Conservation (phyloP, 2,888 invertebrate species). For the Phytoseiulus persimilis region DNA sequence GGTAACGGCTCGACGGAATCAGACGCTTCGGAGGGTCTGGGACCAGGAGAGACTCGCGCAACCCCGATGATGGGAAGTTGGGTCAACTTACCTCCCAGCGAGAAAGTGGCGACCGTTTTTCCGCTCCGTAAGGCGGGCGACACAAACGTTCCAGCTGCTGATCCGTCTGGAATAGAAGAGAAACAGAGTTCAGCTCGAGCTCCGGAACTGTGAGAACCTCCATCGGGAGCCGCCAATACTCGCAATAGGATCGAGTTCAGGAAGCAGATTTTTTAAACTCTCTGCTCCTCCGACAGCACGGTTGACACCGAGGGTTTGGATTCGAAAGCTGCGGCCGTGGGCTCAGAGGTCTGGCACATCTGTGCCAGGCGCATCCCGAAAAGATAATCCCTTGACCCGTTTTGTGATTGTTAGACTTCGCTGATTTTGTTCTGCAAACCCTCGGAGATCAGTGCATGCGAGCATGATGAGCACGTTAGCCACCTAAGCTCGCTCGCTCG, state of each 20-base stretch:
- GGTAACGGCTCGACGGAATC: neutral
- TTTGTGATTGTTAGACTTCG: neutral
- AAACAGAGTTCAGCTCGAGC: neutral
- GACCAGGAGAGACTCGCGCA: too few relatives aligned
- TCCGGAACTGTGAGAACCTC: too few relatives aligned
- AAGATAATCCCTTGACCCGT: neutral
- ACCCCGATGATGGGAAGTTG: too few relatives aligned
- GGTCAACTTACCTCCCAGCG: constrained; percentile 34
- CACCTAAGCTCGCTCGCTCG: neutral
- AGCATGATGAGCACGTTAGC: constrained; percentile 5
- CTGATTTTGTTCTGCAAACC: neutral
- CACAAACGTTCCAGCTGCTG: constrained; percentile 29
- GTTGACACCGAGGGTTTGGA: neutral
- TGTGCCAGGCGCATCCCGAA: neutral
- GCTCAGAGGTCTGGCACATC: neutral
- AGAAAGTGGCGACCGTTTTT: constrained; percentile 37
- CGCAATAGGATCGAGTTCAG: neutral
- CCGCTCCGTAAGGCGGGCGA: constrained; percentile 28
- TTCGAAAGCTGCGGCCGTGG: neutral
- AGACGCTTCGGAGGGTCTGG: too few relatives aligned
- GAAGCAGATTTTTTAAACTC: neutral
- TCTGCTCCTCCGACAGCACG: neutral
- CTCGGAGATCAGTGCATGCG: constrained; percentile 5
- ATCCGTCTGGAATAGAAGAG: constrained; percentile 11
- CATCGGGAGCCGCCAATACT: neutral